A percentile compares a stretch with the other conserved stretches of the same genome.
Evolutionary conservation across 1,140 invertebrate species (phyloP).

Genomic region (Anthonomus grandis): DNA sequence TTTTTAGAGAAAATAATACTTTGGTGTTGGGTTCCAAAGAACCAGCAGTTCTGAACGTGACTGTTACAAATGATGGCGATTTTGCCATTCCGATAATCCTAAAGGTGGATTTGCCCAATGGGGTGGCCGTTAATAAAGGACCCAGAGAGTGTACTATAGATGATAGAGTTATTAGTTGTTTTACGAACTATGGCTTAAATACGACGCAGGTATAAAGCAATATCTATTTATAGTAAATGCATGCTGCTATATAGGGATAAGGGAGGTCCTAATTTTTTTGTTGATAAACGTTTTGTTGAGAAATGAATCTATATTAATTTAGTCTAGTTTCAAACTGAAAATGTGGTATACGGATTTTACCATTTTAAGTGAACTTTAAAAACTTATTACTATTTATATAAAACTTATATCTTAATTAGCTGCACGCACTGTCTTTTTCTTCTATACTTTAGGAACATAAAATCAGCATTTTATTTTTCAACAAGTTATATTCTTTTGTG

Average conservation of each 20-base stretch:
- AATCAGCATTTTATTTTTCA: too few species aligned
- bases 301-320: too few species aligned
- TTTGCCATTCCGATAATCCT: slow-evolving; percentile 46
- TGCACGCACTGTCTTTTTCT: too few species aligned
- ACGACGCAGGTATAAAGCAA: neutral
- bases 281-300: neutral
- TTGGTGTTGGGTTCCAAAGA: slow-evolving; percentile 47
- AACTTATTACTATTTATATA: too few species aligned
- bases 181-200: slow-evolving; percentile 1
- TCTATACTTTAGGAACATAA: too few species aligned
- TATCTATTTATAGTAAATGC: slow-evolving; percentile 3
- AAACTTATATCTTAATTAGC: too few species aligned
- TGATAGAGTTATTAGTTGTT: neutral
- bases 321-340: too few species aligned
- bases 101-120: slow-evolving; percentile 37
- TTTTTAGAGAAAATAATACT: slow-evolving; percentile 29
- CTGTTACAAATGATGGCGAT: slow-evolving; percentile 44
- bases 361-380: too few species aligned
- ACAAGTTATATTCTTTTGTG: too few species aligned
- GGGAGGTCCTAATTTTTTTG: neutral
- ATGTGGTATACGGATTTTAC: too few species aligned
- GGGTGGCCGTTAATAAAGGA: slow-evolving; percentile 38
- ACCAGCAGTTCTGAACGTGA: slow-evolving; percentile 37
- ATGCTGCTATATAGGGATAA: neutral
- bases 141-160: slow-evolving; percentile 2